phyloP scores from a whole-genome alignment of 2,797 vertebrate genomes.

The Etheostoma perlongum region DNA sequence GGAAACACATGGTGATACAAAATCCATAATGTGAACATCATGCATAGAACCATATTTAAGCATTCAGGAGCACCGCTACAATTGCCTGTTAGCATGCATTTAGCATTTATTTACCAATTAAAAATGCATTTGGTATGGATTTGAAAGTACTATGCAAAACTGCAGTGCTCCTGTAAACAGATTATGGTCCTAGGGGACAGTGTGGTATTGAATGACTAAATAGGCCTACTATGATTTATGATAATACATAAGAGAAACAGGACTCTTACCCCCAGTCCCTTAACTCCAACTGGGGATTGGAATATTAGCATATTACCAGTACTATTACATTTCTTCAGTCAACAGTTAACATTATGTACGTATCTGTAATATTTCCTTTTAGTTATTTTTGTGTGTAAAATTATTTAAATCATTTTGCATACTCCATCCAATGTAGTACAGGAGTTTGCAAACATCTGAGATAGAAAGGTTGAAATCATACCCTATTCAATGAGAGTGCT shows the following conservation, averaged over 20 bases:
- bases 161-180: constrained; percentile 84
- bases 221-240: constrained; percentile 88
- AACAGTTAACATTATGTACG: constrained; percentile 40
- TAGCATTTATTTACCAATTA: constrained; percentile 87
- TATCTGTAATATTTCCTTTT: constrained; percentile 41
- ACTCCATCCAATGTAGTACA: background rate
- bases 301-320: constrained; percentile 67
- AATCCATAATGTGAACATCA: constrained; percentile 85
- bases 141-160: constrained; percentile 85
- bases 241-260: constrained; percentile 83
- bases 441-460: constrained; percentile 25
- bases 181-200: constrained; percentile 84
- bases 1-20: constrained; percentile 82
- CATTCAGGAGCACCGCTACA: constrained; percentile 81
- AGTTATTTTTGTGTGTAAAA: constrained; percentile 30
- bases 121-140: constrained; percentile 88
- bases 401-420: constrained; percentile 29
- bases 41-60: constrained; percentile 84
- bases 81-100: constrained; percentile 83
- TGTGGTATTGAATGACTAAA: constrained; percentile 87
- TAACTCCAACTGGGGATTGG: constrained; percentile 72
- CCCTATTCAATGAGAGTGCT: constrained; percentile 12
- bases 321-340: constrained; percentile 57
- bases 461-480: constrained; percentile 21
- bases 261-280: constrained; percentile 69